Percentiles rank a stretch among this genome's conserved stretches.
phyloP scores from a whole-genome alignment of 2,888 invertebrate genomes.

The Machimus rusticus region DNA sequence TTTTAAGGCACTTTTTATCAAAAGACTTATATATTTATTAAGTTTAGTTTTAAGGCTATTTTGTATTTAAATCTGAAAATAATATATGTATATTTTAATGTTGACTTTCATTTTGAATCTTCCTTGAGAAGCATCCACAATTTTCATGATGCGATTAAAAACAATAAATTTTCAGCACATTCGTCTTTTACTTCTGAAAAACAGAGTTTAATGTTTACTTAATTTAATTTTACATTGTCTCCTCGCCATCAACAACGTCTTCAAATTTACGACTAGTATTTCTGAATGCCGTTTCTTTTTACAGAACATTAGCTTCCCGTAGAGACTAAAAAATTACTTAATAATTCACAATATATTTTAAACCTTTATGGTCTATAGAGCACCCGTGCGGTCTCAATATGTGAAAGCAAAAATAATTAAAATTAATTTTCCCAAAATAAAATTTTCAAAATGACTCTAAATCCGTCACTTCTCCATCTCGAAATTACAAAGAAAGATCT shows the following conservation, averaged over 20 bases:
- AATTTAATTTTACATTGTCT: too few relatives aligned
- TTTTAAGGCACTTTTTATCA: slow-evolving; percentile 11
- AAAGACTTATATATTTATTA: slow-evolving; percentile 1
- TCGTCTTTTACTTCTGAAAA: too few relatives aligned
- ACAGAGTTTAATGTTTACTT: too few relatives aligned
- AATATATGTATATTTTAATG: neutral
- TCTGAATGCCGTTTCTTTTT: too few relatives aligned
- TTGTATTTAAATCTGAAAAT: neutral
- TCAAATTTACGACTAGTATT: too few relatives aligned
- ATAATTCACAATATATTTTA: neutral
- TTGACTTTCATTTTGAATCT: neutral
- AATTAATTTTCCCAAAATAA: neutral
- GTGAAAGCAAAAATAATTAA: neutral
- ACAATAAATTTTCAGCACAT: neutral
- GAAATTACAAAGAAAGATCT: too few relatives aligned
- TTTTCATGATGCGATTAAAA: too few relatives aligned
- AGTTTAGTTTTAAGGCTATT: neutral
- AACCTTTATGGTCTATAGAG: neutral
- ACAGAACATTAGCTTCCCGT: too few relatives aligned
- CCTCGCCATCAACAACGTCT: too few relatives aligned
- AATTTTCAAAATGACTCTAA: too few relatives aligned
- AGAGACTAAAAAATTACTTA: neutral
- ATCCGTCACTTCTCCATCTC: too few relatives aligned
- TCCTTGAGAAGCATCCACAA: neutral
- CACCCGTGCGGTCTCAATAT: neutral